Evolutionary conservation across 2,113 vertebrate species (phyloP), one percentile per base, ranked within the genome.

Genomic region (Antennarius striatus): DNA sequence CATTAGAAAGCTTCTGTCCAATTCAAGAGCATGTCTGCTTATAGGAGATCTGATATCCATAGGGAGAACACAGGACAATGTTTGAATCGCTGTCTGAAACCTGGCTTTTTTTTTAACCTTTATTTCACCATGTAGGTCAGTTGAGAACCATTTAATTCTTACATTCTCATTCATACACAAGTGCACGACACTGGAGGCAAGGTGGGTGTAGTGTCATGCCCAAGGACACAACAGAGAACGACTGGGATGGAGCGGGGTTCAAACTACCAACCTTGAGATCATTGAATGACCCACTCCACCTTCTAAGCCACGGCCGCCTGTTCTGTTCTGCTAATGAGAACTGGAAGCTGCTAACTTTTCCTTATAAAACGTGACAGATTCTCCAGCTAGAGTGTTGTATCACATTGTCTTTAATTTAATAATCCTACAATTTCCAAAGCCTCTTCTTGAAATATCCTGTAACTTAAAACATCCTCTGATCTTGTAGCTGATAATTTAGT

Each of bases 241-340:
- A 22, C 22, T 22, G 22, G 22, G 22, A 22, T 22, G 22, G 22
- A 22, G 22, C 22, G 1, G 22, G 22, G 22, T 22, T 22, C 22
- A 22, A 22, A 22, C 22, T 2, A 22, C 22, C 22, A 22, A 22
- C 22, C 22, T 22, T 22, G 22, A 22, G 22, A 22, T 1, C 2
- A 22, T 22, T 22, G 22, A 22, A 22, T 22, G 22, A 22, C 22
- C 22, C 22, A 22, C 22, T 22, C 2, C 22, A 22, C 22, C 22
- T 22, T 22, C 22, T 22, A 22, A 22, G 22, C 22, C 22, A 22
- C 22, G 2, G 22, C 22, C 22, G 22, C 53, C 32, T 22, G n/a
- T 60, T 77, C 57, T 48, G 42, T 40, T 58, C 52, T 17, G 48
- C 71, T 77, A 79, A 84, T 74, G 66, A 81, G 74, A 7, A 2